Percentiles rank a stretch among this genome's conserved stretches.
phyloP scores from a whole-genome alignment of 2,797 vertebrate genomes.

The Tragopan temminckii region DNA sequence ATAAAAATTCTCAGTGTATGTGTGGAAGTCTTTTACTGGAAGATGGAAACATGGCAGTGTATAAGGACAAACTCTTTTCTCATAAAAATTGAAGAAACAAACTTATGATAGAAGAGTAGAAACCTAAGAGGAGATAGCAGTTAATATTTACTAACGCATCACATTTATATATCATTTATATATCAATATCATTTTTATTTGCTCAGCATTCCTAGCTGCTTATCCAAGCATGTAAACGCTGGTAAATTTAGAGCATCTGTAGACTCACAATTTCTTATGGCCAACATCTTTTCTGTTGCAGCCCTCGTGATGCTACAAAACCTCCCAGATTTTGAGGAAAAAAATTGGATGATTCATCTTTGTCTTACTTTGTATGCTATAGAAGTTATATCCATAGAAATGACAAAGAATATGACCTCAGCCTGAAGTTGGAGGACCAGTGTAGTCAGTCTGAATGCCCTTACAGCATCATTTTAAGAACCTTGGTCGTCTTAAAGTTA shows the following conservation, averaged over 20 bases:
- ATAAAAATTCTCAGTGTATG: background rate
- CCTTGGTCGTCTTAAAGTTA: background rate
- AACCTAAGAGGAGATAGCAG: background rate
- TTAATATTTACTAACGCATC: background rate
- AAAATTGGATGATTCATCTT: background rate
- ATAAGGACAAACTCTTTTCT: background rate
- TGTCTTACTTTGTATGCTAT: background rate
- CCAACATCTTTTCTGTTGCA: background rate
- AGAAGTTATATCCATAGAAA: background rate
- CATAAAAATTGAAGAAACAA: background rate
- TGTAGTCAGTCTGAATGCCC: background rate
- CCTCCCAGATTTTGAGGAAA: background rate
- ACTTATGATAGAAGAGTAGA: background rate
- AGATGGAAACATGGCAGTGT: background rate
- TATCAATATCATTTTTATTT: background rate
- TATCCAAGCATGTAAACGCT: background rate
- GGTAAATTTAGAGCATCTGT: background rate
- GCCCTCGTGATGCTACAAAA: background rate
- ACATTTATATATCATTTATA: background rate
- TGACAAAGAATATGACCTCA: background rate
- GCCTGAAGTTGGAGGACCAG: background rate
- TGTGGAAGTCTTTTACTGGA: background rate
- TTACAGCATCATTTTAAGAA: background rate
- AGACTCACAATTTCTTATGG: background rate
- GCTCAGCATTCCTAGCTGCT: background rate